phyloP scores from a whole-genome alignment of 2,797 vertebrate species.

The Cyclopterus lumpus region DNA sequence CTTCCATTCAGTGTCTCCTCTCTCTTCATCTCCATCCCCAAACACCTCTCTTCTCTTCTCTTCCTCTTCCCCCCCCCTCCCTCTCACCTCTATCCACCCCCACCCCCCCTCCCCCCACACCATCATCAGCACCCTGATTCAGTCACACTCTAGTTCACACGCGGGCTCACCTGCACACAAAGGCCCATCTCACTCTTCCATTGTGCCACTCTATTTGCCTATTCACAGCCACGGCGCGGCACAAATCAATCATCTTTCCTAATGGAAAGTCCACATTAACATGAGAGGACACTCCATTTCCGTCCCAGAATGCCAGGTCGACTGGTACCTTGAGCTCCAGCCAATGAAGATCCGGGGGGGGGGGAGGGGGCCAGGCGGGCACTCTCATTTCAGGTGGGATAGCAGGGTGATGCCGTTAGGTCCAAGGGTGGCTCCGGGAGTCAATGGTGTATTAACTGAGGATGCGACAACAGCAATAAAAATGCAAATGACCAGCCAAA shows the following conservation, averaged over 20 bases:
- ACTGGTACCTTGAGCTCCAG: constrained; percentile 66
- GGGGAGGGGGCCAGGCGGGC: no score
- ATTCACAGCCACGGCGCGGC: constrained; percentile 69
- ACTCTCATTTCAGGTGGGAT: constrained; percentile 77
- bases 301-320: constrained; percentile 85
- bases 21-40: constrained; percentile 31
- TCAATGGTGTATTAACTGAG: constrained; percentile 83
- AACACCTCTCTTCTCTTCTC: no score
- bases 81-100: constrained; percentile 37
- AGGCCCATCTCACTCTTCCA: constrained; percentile 70
- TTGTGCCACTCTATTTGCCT: constrained; percentile 74
- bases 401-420: constrained; percentile 73
- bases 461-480: constrained; percentile 85
- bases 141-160: constrained; percentile 71
- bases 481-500: constrained; percentile 86
- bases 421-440: constrained; percentile 75
- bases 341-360: constrained; percentile 52
- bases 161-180: constrained; percentile 75
- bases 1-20: constrained; percentile 61
- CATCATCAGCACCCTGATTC: constrained; percentile 64
- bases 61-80: no score
- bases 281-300: constrained; percentile 85
- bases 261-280: constrained; percentile 87
- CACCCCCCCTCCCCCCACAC: constrained; percentile 14
- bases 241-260: constrained; percentile 87